Evolutionary conservation across 2,797 vertebrate genomes (phyloP), one percentile per base, ranked within the genome.

Genomic region (Austrolebias charrua): DNA sequence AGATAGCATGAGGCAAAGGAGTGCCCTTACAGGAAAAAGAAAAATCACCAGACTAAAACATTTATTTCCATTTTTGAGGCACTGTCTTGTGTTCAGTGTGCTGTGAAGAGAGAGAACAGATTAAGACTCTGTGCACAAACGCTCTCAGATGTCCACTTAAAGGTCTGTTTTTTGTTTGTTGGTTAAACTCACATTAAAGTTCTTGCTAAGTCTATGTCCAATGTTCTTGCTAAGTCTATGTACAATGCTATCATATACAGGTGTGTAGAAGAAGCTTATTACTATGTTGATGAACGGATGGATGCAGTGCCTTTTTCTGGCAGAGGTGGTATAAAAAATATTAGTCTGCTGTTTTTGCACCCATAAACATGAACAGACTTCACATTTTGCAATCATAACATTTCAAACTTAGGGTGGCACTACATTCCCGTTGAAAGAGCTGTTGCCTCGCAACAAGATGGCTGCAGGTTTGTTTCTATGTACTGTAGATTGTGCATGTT

Each of bases 261-360:
- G 79, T 74, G 78, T 24, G 24, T 24, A 85, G 79, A 73, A 80
- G 76, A 73, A 80, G 76, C 78, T 81, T 85, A 80, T 85, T 71
- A 63, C 68, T 35, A 81, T 18, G 78, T 79, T 87, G 84, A 88
- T 86, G 67, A 76, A 86, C 87, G 90, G 91, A 91, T 89, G 74
- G 82, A 90, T 89, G 87, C 64, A 75, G 24, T 67, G 80, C 84
- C 81, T 83, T 64, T 61, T 80, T 88, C 68, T 70, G 76, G 59
- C 70, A 62, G 49, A 90, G 84, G 89, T 86, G 86, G 89, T 88
- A 89, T 72, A 75, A 69, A 64, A 42, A 73, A 57, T 69, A 63
- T 52, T 78, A 74, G 59, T 66, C 69, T 85, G 72, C 76, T 66
- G 28, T 76, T 16, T 60, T 71, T 69, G 55, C 67, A 86, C 85